Evolutionary conservation across 2,888 invertebrate genomes (phyloP).

Genomic region (Abrostola triplasia): DNA sequence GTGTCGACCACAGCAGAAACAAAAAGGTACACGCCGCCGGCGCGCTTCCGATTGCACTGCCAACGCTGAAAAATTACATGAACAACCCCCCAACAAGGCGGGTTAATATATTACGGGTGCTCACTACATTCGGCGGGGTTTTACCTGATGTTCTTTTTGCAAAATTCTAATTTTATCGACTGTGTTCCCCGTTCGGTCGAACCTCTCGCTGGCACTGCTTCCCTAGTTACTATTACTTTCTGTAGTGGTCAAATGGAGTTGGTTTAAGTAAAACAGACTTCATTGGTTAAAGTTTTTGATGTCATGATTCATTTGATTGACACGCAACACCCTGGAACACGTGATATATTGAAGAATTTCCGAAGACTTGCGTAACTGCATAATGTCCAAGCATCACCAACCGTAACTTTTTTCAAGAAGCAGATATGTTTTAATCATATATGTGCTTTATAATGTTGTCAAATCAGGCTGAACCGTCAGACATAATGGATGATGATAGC

Average conservation of each 20-base stretch:
- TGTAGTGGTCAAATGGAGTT: too few relatives aligned
- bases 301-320: conserved; percentile 29
- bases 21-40: conserved; percentile 82
- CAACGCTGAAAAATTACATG: conserved; percentile 85
- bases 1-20: conserved; percentile 75
- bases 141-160: conserved; percentile 50
- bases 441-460: conserved; percentile 53
- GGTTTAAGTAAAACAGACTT: too few relatives aligned
- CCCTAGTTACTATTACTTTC: not conserved
- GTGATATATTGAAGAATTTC: conserved; percentile 14
- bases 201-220: conserved; percentile 10
- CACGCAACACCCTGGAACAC: conserved; percentile 31
- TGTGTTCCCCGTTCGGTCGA: conserved; percentile 36
- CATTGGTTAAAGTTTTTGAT: too few relatives aligned
- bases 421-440: conserved; percentile 38
- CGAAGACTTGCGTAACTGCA: conserved; percentile 11
- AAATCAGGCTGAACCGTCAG: conserved; percentile 44
- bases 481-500: conserved; percentile 68
- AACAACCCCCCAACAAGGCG: conserved; percentile 67
- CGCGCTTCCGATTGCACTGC: conserved; percentile 85
- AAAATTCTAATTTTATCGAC: conserved; percentile 57
- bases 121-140: conserved; percentile 51
- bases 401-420: conserved; percentile 20
- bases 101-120: conserved; percentile 76
- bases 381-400: conserved; percentile 12